A percentile compares a stretch with the other conserved stretches of the same genome.
phyloP scores from a whole-genome alignment of 2,888 invertebrate species.

The Acholoe squamosa region DNA sequence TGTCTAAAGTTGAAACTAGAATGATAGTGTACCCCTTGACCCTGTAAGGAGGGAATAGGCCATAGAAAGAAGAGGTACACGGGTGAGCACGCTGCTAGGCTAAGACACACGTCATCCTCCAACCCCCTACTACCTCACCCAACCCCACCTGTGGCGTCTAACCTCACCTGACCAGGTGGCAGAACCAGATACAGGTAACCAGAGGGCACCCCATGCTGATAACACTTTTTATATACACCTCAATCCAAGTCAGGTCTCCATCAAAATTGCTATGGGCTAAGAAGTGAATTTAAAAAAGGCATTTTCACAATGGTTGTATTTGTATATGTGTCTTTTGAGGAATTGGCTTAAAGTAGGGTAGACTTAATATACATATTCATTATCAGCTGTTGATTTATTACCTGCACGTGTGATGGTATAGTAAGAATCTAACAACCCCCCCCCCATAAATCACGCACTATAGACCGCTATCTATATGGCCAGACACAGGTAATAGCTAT shows the following conservation, averaged over 20 bases:
- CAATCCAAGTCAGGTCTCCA: not conserved
- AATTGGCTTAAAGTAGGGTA: not conserved
- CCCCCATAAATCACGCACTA: not conserved
- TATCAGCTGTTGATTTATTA: conserved; percentile 4
- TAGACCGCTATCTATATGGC: not conserved
- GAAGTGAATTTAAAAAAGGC: not conserved
- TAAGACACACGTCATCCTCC: not conserved
- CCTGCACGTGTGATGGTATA: not conserved
- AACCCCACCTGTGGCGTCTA: not conserved
- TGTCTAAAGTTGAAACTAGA: no score
- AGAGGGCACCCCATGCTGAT: not conserved
- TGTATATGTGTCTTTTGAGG: not conserved
- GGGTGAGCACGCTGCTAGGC: not conserved
- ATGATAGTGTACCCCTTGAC: no score
- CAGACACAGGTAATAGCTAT: no score
- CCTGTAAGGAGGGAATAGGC: no score
- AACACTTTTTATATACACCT: conserved; percentile 18
- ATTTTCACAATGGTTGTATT: not conserved
- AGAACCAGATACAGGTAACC: not conserved
- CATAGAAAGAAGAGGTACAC: not conserved
- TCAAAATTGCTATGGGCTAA: not conserved
- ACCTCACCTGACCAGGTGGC: not conserved
- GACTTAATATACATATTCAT: not conserved
- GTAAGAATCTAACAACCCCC: conserved; percentile 1
- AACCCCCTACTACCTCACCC: no score